Conservation (phyloP, 2,113 vertebrate genomes). For the Chionomys nivalis region DNA sequence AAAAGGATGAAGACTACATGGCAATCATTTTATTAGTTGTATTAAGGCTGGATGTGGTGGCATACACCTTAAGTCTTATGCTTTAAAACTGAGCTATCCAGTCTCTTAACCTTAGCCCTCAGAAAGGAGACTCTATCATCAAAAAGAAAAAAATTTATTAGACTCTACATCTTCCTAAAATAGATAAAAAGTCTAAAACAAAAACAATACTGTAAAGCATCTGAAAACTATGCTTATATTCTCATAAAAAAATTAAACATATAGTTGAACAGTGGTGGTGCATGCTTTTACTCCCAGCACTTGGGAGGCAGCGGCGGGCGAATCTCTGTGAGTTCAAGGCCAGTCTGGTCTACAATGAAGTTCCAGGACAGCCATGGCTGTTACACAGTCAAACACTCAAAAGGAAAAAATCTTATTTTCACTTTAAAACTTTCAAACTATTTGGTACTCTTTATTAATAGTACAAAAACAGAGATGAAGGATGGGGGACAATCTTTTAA, state of each 20-base stretch:
- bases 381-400: neutral
- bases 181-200: neutral
- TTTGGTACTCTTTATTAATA: neutral
- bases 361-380: neutral
- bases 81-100: neutral
- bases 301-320: neutral
- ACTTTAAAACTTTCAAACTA: constrained; percentile 32
- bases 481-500: neutral
- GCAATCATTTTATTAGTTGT: neutral
- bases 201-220: neutral
- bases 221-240: constrained; percentile 2
- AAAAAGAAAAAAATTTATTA: neutral
- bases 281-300: neutral
- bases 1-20: constrained; percentile 5
- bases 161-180: neutral
- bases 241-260: neutral
- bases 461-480: neutral
- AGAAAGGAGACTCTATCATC: neutral
- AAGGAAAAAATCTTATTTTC: neutral
- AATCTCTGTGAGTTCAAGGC: neutral
- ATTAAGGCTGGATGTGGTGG: neutral
- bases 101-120: neutral
- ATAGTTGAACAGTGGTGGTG: neutral
- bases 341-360: neutral
- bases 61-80: neutral